Evolutionary conservation across 1,140 invertebrate genomes (phyloP).

Genomic region (Bombus fervidus): DNA sequence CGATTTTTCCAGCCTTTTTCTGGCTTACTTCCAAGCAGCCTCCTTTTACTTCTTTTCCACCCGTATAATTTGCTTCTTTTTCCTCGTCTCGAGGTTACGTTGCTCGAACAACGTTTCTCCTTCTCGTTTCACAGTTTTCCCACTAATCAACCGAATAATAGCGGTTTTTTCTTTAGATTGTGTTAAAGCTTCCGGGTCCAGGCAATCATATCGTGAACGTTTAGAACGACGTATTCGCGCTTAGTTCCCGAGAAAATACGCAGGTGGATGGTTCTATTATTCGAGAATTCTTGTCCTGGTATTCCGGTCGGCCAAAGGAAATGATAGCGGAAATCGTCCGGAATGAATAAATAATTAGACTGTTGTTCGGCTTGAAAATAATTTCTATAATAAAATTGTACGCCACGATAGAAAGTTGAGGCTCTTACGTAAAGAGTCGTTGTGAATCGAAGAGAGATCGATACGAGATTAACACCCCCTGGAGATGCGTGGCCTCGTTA

Average conservation of each 20-base stretch:
- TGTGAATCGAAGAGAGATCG: conserved; percentile 6
- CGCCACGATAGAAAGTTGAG: conserved; percentile 57
- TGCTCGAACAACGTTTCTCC: not conserved
- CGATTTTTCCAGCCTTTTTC: not conserved
- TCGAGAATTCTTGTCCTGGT: not conserved
- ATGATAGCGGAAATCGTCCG: conserved; percentile 15
- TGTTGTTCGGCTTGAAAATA: conserved; percentile 33
- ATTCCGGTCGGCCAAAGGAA: conserved; percentile 28
- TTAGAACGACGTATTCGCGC: not conserved
- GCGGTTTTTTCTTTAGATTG: not conserved
- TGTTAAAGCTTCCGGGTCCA: conserved; percentile 22
- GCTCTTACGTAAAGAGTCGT: conserved; percentile 55
- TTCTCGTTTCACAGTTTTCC: not conserved
- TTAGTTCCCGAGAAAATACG: not conserved
- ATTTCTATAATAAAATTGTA: conserved; percentile 48
- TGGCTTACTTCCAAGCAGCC: not conserved
- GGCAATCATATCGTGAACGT: too few relatives aligned
- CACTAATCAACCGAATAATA: not conserved
- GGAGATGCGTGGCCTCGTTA: not conserved
- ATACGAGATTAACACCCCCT: not conserved
- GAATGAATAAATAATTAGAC: conserved; percentile 25
- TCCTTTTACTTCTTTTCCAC: conserved; percentile 16
- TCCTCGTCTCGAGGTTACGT: not conserved
- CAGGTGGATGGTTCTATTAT: not conserved
- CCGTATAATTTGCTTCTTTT: not conserved